These are phyloP conservation scores for Metallyticus violacea DNA, from an alignment of 2,888 invertebrate species.

Conservation along the genomic window DNA sequence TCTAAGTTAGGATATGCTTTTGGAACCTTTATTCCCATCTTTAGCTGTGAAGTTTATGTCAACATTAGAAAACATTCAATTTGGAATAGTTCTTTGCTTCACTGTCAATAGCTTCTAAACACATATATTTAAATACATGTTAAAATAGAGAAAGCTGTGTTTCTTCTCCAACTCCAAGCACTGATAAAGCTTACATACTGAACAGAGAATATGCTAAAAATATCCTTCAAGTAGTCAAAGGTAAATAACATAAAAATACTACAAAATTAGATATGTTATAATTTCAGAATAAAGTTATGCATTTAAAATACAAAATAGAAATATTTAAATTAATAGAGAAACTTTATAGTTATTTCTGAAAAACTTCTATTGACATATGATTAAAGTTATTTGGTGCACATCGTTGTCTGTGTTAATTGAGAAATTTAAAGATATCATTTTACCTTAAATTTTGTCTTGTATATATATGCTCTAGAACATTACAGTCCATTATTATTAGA, in stretches of 20 bases:
- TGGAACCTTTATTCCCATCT: too few relatives aligned
- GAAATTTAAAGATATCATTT: not conserved
- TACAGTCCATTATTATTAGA: not conserved
- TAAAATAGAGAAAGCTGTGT: too few relatives aligned
- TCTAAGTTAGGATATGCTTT: too few relatives aligned
- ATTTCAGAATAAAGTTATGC: too few relatives aligned
- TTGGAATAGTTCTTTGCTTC: too few relatives aligned
- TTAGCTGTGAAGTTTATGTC: too few relatives aligned
- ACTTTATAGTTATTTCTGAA: not conserved
- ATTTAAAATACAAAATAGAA: not conserved
- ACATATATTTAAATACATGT: too few relatives aligned
- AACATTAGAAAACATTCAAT: too few relatives aligned
- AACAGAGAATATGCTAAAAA: not conserved
- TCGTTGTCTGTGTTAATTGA: too few relatives aligned
- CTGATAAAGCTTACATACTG: not conserved
- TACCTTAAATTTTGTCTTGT: not conserved
- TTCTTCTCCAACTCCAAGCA: not conserved
- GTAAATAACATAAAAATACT: not conserved
- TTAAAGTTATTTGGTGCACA: not conserved
- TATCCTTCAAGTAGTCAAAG: not conserved
- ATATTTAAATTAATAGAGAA: not conserved
- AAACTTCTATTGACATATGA: not conserved
- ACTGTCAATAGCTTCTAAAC: too few relatives aligned
- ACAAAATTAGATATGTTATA: too few relatives aligned
- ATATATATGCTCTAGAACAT: not conserved